Conservation (phyloP, 2,888 invertebrate species). For the Sicus ferrugineus region DNA sequence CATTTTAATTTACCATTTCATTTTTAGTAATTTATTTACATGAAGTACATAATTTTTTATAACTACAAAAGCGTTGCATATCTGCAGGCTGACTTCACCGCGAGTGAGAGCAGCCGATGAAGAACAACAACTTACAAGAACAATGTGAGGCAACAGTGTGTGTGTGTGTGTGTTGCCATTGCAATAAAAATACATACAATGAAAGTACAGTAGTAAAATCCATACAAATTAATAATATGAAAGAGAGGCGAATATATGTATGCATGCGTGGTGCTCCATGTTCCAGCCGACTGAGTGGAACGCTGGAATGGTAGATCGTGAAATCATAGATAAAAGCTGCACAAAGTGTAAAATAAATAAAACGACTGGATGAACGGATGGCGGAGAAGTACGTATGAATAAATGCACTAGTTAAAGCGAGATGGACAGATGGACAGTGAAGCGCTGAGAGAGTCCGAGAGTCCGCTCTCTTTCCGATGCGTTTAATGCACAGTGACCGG, state of each 20-base stretch:
- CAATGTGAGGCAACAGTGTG: conserved; percentile 3
- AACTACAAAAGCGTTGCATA: conserved; percentile 1
- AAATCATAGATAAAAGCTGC: conserved; percentile 43
- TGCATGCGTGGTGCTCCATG: not conserved
- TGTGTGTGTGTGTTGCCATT: no score
- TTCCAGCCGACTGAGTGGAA: not conserved
- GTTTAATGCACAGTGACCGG: conserved; percentile 57
- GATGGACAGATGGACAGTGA: conserved; percentile 27
- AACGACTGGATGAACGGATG: conserved; percentile 26
- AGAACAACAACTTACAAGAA: conserved; percentile 9
- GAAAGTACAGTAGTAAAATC: conserved; percentile 31
- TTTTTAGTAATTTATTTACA: conserved; percentile 48
- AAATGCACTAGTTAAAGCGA: conserved; percentile 41
- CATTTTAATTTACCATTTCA: no score
- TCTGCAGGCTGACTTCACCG: not conserved
- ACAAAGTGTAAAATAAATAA: conserved; percentile 33
- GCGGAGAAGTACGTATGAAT: conserved; percentile 15
- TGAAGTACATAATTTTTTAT: conserved; percentile 47
- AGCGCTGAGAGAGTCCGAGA: conserved; percentile 21
- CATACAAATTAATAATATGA: conserved; percentile 37
- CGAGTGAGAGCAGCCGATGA: not conserved
- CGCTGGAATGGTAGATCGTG: conserved; percentile 27
- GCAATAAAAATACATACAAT: conserved; percentile 35
- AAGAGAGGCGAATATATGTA: conserved; percentile 7
- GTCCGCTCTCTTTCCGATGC: conserved; percentile 21